A percentile compares a stretch with the other conserved stretches of the same genome.
These are phyloP conservation scores for Caranx ignobilis DNA, from an alignment of 2,113 vertebrate genomes.

Conservation along the genomic window DNA sequence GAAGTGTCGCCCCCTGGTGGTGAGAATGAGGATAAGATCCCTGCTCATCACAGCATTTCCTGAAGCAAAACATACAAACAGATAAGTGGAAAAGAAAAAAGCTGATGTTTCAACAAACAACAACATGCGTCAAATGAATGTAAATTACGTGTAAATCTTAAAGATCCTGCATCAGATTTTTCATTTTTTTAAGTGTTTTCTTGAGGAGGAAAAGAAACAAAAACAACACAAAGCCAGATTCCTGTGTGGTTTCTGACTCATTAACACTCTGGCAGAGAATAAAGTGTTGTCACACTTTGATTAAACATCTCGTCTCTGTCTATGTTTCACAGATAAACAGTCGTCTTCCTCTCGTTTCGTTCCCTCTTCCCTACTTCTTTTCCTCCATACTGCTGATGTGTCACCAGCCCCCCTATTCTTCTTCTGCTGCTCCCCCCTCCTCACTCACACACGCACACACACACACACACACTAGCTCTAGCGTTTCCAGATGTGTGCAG, in stretches of 20 bases:
- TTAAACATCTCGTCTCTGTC: slow-evolving; percentile 53
- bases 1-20: slow-evolving; percentile 55
- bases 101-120: not conserved
- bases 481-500: slow-evolving; percentile 82
- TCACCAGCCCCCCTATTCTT: slow-evolving; percentile 69
- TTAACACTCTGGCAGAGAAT: slow-evolving; percentile 9
- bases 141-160: not conserved
- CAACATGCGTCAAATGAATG: not conserved
- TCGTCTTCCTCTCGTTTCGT: slow-evolving; percentile 19
- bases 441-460: slow-evolving; percentile 33
- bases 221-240: slow-evolving; percentile 2
- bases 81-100: not conserved
- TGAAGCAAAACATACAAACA: slow-evolving; percentile 27
- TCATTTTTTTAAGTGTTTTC: not conserved
- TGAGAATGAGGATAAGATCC: slow-evolving; percentile 26
- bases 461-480: slow-evolving; percentile 64
- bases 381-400: slow-evolving; percentile 76
- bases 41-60: not conserved
- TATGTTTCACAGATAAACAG: slow-evolving; percentile 48
- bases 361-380: slow-evolving; percentile 24
- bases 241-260: slow-evolving; percentile 33
- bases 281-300: slow-evolving; percentile 42
- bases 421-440: slow-evolving; percentile 43
- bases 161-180: slow-evolving; percentile 14
- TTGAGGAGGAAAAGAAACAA: not conserved